phyloP scores from a whole-genome alignment of 2,888 invertebrate genomes.

The Lepidonotus clava region DNA sequence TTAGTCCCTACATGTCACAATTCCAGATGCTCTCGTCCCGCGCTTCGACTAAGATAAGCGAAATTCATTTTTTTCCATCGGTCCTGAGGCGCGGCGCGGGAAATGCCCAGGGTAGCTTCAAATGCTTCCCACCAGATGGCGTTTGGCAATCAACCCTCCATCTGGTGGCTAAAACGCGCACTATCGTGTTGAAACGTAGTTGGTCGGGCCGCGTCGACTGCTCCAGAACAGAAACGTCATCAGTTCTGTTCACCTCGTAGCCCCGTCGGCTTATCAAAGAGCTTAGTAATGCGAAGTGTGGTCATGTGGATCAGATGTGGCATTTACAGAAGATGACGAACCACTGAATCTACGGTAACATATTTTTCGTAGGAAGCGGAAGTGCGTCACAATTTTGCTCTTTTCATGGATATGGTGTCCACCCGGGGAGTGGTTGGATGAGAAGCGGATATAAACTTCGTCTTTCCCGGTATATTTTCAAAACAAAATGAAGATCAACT shows the following conservation, averaged over 20 bases:
- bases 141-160: too few species aligned
- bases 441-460: background rate
- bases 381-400: conserved; percentile 20
- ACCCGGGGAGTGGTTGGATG: background rate
- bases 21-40: too few species aligned
- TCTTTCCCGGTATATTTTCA: too few species aligned
- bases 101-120: too few species aligned
- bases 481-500: background rate
- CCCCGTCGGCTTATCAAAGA: background rate
- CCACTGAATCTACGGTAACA: background rate
- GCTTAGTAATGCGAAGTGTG: background rate
- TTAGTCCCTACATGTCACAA: too few species aligned
- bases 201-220: too few species aligned
- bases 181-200: conserved; percentile 20
- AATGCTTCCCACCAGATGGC: too few species aligned
- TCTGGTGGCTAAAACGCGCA: background rate
- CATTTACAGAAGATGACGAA: background rate
- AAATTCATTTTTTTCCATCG: too few species aligned
- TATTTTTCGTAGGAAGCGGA: conserved; percentile 5
- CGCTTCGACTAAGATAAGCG: too few species aligned
- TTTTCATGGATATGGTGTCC: background rate
- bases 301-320: background rate
- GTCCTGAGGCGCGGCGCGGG: too few species aligned
- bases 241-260: background rate
- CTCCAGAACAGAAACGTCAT: background rate